Evolutionary conservation across 2,888 invertebrate genomes (phyloP).

Genomic region (Calameuta pallipes): DNA sequence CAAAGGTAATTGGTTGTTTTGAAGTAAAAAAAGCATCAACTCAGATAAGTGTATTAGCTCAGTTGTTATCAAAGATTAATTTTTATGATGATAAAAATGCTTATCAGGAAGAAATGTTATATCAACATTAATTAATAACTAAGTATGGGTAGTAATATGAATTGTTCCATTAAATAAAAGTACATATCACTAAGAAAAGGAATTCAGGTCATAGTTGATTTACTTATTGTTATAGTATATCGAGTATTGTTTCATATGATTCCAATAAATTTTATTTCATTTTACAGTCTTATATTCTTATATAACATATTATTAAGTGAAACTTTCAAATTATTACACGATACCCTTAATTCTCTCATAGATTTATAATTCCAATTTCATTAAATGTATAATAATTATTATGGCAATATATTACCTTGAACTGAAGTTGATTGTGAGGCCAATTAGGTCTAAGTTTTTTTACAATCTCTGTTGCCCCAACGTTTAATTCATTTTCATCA

Average conservation of each 20-base stretch:
- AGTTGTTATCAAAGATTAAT: background rate
- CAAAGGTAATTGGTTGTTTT: background rate
- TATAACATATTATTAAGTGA: too few species aligned
- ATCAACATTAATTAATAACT: background rate
- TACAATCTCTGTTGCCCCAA: constrained; percentile 77
- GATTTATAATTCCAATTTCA: background rate
- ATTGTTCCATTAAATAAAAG: background rate
- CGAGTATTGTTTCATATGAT: too few species aligned
- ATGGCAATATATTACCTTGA: constrained; percentile 73
- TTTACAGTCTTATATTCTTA: too few species aligned
- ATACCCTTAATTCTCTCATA: background rate
- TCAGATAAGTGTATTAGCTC: background rate
- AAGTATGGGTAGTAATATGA: background rate
- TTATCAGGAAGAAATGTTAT: constrained; percentile 10
- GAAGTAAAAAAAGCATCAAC: background rate
- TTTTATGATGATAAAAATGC: constrained; percentile 1
- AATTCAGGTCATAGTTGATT: too few species aligned
- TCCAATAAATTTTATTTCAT: too few species aligned
- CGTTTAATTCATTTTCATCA: constrained; percentile 75
- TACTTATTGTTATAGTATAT: too few species aligned
- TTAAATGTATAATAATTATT: constrained; percentile 31
- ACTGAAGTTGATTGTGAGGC: constrained; percentile 73
- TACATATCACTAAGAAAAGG: background rate
- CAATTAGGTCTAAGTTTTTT: constrained; percentile 78
- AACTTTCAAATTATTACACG: too few species aligned